A percentile compares a stretch with the other conserved stretches of the same genome.
Conservation (phyloP, 2,797 vertebrate genomes). For the Cyclopterus lumpus region DNA sequence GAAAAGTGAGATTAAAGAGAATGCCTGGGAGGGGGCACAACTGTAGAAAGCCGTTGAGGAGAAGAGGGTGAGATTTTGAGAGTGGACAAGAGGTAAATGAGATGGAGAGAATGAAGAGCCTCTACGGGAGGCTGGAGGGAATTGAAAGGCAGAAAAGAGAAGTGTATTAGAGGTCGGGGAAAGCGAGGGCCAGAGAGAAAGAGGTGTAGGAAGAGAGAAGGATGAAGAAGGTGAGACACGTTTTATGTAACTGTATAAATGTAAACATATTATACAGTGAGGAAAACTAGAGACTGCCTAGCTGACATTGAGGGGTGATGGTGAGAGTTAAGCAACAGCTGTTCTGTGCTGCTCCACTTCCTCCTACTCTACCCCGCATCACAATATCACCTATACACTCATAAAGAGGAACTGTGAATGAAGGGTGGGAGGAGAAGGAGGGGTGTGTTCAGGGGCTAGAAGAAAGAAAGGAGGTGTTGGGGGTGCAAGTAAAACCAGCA, state of each 20-base stretch:
- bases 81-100: conserved; percentile 48
- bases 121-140: conserved; percentile 57
- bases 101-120: conserved; percentile 64
- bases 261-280: conserved; percentile 3
- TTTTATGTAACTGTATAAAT: not conserved
- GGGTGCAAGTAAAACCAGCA: conserved; percentile 41
- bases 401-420: conserved; percentile 62
- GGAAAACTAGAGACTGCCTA: conserved; percentile 11
- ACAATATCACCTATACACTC: conserved; percentile 63
- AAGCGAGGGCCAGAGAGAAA: conserved; percentile 7
- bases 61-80: conserved; percentile 38
- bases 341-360: conserved; percentile 54
- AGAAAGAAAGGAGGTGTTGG: conserved; percentile 48
- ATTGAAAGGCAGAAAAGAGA: conserved; percentile 57
- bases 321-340: conserved; percentile 50
- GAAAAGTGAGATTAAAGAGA: conserved; percentile 67
- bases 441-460: conserved; percentile 27
- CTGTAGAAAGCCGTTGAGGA: conserved; percentile 57
- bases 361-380: conserved; percentile 54
- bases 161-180: conserved; percentile 45
- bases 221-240: conserved; percentile 4
- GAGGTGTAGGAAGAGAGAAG: not conserved
- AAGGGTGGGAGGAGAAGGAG: conserved; percentile 21
- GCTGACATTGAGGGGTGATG: conserved; percentile 2
- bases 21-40: conserved; percentile 50